phyloP scores from a whole-genome alignment of 2,888 invertebrate genomes.

The Hypselothyrea guttata region DNA sequence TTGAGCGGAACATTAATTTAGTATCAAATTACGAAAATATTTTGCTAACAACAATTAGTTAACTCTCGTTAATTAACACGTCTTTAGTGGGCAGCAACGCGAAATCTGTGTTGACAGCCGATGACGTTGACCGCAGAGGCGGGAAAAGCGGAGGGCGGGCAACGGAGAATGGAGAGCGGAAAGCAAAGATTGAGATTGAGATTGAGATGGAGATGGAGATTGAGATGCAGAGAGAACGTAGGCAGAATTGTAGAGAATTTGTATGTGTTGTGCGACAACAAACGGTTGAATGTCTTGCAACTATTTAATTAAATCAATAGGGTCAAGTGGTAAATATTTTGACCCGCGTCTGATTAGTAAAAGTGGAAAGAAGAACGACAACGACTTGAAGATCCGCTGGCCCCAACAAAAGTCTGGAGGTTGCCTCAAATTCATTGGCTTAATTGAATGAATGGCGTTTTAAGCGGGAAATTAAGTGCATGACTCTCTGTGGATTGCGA shows the following conservation, averaged over 20 bases:
- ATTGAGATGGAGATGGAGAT: background rate
- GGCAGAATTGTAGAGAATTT: constrained; percentile 5
- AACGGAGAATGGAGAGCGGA: background rate
- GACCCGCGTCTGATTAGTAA: constrained; percentile 82
- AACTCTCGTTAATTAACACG: constrained; percentile 82
- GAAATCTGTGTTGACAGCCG: constrained; percentile 81
- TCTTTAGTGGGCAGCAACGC: constrained; percentile 71
- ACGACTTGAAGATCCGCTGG: background rate
- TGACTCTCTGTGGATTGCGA: too few relatives aligned
- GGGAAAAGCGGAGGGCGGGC: constrained; percentile 16
- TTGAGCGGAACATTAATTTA: constrained; percentile 80
- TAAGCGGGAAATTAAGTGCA: constrained; percentile 80
- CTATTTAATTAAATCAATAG: constrained; percentile 83
- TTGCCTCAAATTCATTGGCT: constrained; percentile 80
- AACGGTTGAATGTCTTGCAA: constrained; percentile 80
- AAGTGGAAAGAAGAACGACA: constrained; percentile 51
- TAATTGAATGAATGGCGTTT: constrained; percentile 81
- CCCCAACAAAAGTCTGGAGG: constrained; percentile 3
- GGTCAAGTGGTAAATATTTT: constrained; percentile 83
- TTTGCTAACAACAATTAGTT: constrained; percentile 82
- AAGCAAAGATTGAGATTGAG: background rate
- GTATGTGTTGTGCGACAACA: constrained; percentile 64
- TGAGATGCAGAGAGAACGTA: constrained; percentile 5
- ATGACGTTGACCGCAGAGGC: constrained; percentile 57
- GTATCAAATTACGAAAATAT: constrained; percentile 82